A percentile compares a stretch with the other conserved stretches of the same genome.
These are phyloP conservation scores for Clarias batrachus DNA, from an alignment of 2,113 vertebrate genomes.

Conservation along the genomic window DNA sequence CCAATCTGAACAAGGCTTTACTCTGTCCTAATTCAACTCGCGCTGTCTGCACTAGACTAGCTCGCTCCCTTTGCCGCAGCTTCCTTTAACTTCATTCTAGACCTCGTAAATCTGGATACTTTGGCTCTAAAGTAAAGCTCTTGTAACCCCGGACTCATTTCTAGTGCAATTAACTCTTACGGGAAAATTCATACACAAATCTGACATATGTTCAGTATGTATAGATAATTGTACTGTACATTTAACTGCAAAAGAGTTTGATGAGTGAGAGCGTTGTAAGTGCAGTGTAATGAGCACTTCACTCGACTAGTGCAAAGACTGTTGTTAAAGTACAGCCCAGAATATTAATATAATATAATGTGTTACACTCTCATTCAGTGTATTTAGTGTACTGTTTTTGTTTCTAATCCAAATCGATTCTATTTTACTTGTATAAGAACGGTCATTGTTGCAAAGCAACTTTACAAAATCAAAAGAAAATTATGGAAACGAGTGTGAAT, in stretches of 20 bases:
- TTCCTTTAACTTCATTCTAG: neutral
- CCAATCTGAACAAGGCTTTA: neutral
- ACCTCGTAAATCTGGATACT: neutral
- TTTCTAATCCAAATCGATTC: too few species aligned
- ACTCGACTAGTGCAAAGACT: neutral
- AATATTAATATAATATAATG: neutral
- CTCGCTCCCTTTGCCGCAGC: neutral
- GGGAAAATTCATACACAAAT: neutral
- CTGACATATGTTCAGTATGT: neutral
- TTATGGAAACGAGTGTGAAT: too few species aligned
- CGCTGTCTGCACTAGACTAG: neutral
- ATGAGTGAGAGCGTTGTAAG: too few species aligned
- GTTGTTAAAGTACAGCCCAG: neutral
- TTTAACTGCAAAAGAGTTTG: too few species aligned
- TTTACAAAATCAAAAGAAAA: too few species aligned
- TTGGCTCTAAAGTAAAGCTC: neutral
- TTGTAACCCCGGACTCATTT: neutral
- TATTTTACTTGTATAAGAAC: neutral
- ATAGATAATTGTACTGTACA: neutral
- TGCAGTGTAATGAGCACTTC: too few species aligned
- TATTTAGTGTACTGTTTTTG: neutral
- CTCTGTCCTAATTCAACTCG: conserved; percentile 2
- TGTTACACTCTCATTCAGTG: neutral
- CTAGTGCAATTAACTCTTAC: neutral
- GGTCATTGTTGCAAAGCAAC: neutral